Conservation (phyloP, 2,113 vertebrate genomes). For the Sebastes schlegelii region DNA sequence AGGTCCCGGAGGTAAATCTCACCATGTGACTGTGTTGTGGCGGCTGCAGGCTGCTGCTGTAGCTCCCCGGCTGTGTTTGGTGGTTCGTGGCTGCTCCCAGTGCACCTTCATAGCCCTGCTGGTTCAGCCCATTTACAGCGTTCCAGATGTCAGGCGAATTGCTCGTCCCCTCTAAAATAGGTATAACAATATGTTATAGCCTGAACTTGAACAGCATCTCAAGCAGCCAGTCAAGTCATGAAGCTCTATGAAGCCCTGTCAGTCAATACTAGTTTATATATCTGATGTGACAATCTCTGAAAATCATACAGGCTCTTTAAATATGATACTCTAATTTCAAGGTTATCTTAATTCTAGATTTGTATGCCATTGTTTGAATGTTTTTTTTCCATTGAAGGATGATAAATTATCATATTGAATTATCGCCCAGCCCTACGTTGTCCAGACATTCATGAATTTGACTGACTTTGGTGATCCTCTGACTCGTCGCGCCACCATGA, state of each 20-base stretch:
- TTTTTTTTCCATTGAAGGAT: not conserved
- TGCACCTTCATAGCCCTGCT: conserved; percentile 93
- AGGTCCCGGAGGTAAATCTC: conserved; percentile 72
- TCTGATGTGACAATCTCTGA: not conserved
- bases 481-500: not conserved
- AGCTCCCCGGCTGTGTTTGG: conserved; percentile 90
- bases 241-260: conserved; percentile 3
- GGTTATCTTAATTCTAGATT: not conserved
- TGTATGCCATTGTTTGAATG: not conserved
- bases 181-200: conserved; percentile 58
- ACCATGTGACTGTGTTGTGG: conserved; percentile 91
- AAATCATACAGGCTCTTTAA: not conserved
- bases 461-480: not conserved
- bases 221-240: conserved; percentile 50
- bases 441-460: not conserved
- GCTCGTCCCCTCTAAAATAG: conserved; percentile 91
- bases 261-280: conserved; percentile 1
- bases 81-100: conserved; percentile 89
- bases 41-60: conserved; percentile 89
- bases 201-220: conserved; percentile 55
- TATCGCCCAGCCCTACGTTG: not conserved
- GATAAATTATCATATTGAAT: not conserved
- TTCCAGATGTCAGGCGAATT: conserved; percentile 96
- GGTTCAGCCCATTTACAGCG: conserved; percentile 94
- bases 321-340: not conserved